A percentile compares a stretch with the other conserved stretches of the same genome.
Conservation (phyloP, 2,888 invertebrate species). For the Leptinotarsa tumamoca region DNA sequence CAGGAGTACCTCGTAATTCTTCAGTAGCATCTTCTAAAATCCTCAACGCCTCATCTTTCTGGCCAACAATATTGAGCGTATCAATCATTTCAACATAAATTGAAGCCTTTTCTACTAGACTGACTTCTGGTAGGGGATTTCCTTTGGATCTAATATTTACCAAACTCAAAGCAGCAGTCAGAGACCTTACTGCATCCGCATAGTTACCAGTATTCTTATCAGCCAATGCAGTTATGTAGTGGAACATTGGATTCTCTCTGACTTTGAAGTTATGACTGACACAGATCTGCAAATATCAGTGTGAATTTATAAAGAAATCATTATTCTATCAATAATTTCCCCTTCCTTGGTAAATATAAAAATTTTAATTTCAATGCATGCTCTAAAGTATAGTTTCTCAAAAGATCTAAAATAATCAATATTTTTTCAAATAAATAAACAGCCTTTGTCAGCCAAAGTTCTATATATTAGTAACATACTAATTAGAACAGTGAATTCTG, state of each 20-base stretch:
- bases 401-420: no score
- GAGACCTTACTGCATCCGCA: slow-evolving; percentile 79
- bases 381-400: no score
- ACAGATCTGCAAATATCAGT: slow-evolving; percentile 65
- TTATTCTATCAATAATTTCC: no score
- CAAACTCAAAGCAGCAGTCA: slow-evolving; percentile 80
- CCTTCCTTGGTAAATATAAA: no score
- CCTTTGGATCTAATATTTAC: slow-evolving; percentile 68
- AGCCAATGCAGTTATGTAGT: slow-evolving; percentile 86
- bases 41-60: slow-evolving; percentile 83
- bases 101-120: slow-evolving; percentile 83
- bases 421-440: no score
- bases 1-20: slow-evolving; percentile 81
- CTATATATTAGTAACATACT: no score
- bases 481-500: no score
- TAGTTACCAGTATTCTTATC: slow-evolving; percentile 80
- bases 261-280: slow-evolving; percentile 94
- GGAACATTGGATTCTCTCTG: slow-evolving; percentile 90
- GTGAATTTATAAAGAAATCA: neutral
- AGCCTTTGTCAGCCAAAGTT: no score
- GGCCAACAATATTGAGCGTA: slow-evolving; percentile 76
- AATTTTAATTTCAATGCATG: no score
- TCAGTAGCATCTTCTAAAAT: slow-evolving; percentile 82
- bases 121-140: slow-evolving; percentile 63
- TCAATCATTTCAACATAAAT: slow-evolving; percentile 89